A percentile compares a stretch with the other conserved stretches of the same genome.
These are phyloP conservation scores for Galemys pyrenaicus DNA, from an alignment of 2,113 vertebrate genomes.

Conservation along the genomic window DNA sequence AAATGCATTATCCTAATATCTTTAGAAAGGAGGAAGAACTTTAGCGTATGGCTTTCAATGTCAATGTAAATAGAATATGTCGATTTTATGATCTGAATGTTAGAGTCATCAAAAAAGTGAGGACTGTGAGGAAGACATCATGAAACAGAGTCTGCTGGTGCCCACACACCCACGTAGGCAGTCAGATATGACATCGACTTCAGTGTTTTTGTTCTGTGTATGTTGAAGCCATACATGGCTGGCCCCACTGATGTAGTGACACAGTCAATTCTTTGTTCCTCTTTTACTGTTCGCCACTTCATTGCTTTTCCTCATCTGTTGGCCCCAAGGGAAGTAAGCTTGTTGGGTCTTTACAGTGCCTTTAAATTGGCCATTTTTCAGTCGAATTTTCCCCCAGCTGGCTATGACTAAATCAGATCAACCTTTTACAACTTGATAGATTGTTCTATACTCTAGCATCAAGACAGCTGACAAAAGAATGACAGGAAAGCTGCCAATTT, in stretches of 20 bases:
- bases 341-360: background rate
- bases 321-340: background rate
- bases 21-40: background rate
- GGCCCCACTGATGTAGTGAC: background rate
- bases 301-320: constrained; percentile 19
- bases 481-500: background rate
- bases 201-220: background rate
- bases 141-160: background rate
- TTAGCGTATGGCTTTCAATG: background rate
- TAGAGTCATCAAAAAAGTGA: background rate
- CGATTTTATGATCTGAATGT: background rate
- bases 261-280: background rate
- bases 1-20: background rate
- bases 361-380: constrained; percentile 63
- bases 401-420: constrained; percentile 23
- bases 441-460: constrained; percentile 28
- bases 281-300: background rate
- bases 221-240: background rate
- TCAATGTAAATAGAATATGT: background rate
- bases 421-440: constrained; percentile 53
- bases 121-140: background rate
- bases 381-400: constrained; percentile 38
- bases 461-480: background rate
- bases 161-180: background rate
- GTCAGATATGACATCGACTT: background rate